Evolutionary conservation across 2,113 vertebrate genomes (phyloP).

Genomic region (Alosa alosa): DNA sequence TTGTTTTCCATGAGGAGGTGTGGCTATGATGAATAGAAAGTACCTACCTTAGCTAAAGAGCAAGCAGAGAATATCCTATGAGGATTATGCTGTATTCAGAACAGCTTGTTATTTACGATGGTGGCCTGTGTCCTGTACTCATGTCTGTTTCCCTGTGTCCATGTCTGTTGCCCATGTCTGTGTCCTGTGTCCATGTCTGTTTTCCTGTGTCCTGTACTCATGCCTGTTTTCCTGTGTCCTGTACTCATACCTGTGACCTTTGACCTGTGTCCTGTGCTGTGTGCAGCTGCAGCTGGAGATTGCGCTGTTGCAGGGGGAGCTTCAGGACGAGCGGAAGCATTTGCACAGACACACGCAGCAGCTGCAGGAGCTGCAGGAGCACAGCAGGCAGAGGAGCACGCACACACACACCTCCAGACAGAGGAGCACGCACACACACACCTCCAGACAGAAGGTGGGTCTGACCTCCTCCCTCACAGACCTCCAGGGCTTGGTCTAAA

Average conservation of each 20-base stretch:
- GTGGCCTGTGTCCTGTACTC: too few relatives aligned
- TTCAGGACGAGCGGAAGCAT: slow-evolving; percentile 74
- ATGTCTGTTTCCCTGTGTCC: too few relatives aligned
- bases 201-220: neutral
- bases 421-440: slow-evolving; percentile 37
- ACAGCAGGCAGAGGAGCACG: slow-evolving; percentile 41
- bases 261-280: slow-evolving; percentile 5
- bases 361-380: slow-evolving; percentile 67
- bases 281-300: slow-evolving; percentile 84
- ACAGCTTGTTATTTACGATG: too few relatives aligned
- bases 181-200: neutral
- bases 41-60: too few relatives aligned
- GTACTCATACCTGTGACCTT: neutral
- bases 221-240: neutral
- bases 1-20: neutral
- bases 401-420: slow-evolving; percentile 45
- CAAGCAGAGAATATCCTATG: too few relatives aligned
- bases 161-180: too few relatives aligned
- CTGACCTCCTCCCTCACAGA: too few relatives aligned
- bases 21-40: too few relatives aligned
- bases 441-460: slow-evolving; percentile 54
- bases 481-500: neutral
- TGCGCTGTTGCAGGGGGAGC: slow-evolving; percentile 80
- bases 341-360: slow-evolving; percentile 67
- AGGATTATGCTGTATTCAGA: too few relatives aligned